A percentile compares a stretch with the other conserved stretches of the same genome.
Conservation (phyloP, 2,797 vertebrate genomes). For the Sciaenops ocellatus region DNA sequence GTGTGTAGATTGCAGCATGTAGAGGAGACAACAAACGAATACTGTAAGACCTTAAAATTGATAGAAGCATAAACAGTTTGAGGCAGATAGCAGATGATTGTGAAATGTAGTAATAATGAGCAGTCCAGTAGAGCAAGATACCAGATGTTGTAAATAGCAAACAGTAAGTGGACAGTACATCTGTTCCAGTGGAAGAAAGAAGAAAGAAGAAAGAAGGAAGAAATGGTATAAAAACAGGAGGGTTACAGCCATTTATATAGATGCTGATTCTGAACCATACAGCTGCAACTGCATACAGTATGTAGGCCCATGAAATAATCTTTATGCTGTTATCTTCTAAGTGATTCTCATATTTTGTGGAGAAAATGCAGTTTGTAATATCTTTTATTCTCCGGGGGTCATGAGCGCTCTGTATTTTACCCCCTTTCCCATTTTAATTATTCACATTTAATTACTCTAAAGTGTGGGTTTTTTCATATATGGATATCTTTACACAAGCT, state of each 20-base stretch:
- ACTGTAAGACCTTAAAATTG: slow-evolving; percentile 1
- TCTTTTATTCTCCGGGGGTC: slow-evolving; percentile 56
- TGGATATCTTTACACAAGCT: slow-evolving; percentile 60
- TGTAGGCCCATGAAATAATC: slow-evolving; percentile 29
- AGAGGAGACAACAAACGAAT: not conserved
- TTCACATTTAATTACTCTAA: slow-evolving; percentile 78
- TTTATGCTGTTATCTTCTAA: slow-evolving; percentile 32
- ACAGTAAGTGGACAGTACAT: slow-evolving; percentile 11
- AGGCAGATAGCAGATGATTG: slow-evolving; percentile 6
- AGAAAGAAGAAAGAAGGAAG: not conserved
- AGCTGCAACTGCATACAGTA: not conserved
- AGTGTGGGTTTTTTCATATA: slow-evolving; percentile 51
- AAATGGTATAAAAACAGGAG: not conserved
- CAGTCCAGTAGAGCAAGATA: not conserved
- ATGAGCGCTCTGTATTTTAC: slow-evolving; percentile 47
- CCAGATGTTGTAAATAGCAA: slow-evolving; percentile 5
- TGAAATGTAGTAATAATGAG: not conserved
- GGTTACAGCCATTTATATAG: slow-evolving; percentile 33
- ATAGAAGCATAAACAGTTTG: not conserved
- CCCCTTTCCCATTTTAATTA: slow-evolving; percentile 77
- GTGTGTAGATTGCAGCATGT: not conserved
- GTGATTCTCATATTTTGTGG: slow-evolving; percentile 24
- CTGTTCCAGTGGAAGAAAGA: slow-evolving; percentile 13
- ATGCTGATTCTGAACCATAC: slow-evolving; percentile 50
- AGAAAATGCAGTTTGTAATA: slow-evolving; percentile 59